A percentile compares a stretch with the other conserved stretches of the same genome.
Conservation (phyloP, 1,140 invertebrate genomes). For the Papilio helenus region DNA sequence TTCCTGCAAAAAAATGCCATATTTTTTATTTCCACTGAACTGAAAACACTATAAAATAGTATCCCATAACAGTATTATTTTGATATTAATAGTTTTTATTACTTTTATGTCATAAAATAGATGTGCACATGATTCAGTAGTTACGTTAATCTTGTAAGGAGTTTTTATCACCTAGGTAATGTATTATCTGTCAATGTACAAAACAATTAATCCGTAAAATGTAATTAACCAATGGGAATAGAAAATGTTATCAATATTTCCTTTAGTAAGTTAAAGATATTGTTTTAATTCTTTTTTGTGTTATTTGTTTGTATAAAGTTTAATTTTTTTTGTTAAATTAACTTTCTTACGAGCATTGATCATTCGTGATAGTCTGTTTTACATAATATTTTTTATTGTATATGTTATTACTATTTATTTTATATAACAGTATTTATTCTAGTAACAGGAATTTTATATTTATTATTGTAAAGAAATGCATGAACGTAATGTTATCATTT, state of each 20-base stretch:
- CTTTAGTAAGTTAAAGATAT: no score
- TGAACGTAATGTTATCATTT: neutral
- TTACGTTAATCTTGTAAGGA: neutral
- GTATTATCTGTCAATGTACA: constrained; percentile 11
- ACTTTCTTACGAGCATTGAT: neutral
- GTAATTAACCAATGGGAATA: neutral
- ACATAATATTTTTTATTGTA: neutral
- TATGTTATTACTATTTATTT: neutral
- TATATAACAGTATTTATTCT: no score
- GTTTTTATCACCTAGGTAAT: neutral
- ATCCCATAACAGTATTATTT: neutral
- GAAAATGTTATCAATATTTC: neutral
- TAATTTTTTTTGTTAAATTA: no score
- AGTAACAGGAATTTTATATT: no score
- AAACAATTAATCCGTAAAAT: neutral
- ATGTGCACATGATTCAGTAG: neutral
- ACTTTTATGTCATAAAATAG: neutral
- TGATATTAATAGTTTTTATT: neutral
- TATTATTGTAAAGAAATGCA: neutral
- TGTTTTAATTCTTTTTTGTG: no score
- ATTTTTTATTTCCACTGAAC: neutral
- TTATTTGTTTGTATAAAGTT: no score
- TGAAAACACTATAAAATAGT: neutral
- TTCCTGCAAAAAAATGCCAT: no score
- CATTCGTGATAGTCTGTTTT: neutral